Percentiles rank a stretch among this genome's conserved stretches.
Conservation (phyloP, 2,888 invertebrate genomes). For the Plagiodera versicolora region DNA sequence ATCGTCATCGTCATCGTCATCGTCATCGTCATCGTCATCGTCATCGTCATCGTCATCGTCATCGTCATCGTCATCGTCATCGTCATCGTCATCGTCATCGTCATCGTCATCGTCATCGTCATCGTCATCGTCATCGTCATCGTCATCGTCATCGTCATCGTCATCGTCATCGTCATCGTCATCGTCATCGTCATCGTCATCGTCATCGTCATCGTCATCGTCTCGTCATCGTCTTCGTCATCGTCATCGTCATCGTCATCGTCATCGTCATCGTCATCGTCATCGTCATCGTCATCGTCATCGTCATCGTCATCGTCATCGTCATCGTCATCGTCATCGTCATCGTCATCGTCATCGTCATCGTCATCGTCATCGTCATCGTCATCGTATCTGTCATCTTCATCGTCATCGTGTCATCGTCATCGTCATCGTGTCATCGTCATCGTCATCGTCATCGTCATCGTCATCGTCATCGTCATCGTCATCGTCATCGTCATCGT, state of each 20-base stretch:
- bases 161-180: too few relatives aligned
- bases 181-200: too few relatives aligned
- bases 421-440: conserved; percentile 12
- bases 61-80: background rate
- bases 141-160: background rate
- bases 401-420: conserved; percentile 13
- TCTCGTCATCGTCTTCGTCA: background rate
- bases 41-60: background rate
- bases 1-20: background rate
- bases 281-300: conserved; percentile 1
- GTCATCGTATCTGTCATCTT: conserved; percentile 9
- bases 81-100: background rate
- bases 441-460: conserved; percentile 12
- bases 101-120: background rate
- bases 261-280: conserved; percentile 2
- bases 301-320: conserved; percentile 1
- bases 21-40: background rate
- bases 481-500: conserved; percentile 11
- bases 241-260: background rate
- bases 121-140: background rate
- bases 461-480: conserved; percentile 10
- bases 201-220: too few relatives aligned
- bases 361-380: conserved; percentile 8
- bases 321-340: conserved; percentile 2
- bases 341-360: conserved; percentile 2